Percentiles rank a stretch among this genome's conserved stretches.
Conservation (phyloP, 2,888 invertebrate genomes). For the Urechis unicinctus region DNA sequence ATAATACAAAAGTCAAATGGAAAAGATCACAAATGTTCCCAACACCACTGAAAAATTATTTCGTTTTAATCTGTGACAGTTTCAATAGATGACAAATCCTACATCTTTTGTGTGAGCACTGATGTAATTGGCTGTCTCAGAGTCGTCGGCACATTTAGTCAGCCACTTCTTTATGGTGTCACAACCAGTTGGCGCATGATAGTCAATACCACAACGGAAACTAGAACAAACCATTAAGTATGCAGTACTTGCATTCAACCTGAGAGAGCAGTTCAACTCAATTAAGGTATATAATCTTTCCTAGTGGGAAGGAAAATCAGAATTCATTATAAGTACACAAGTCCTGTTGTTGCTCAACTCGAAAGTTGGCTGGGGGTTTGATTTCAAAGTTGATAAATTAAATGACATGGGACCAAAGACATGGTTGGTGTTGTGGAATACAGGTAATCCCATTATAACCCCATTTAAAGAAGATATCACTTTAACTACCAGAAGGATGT, state of each 20-base stretch:
- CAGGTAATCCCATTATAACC: too few relatives aligned
- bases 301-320: not conserved
- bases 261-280: not conserved
- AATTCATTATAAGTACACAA: not conserved
- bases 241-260: not conserved
- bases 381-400: too few relatives aligned
- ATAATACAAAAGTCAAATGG: not conserved
- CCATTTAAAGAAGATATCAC: too few relatives aligned
- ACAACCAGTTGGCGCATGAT: conserved; percentile 98
- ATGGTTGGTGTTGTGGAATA: too few relatives aligned
- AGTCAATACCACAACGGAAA: conserved; percentile 89
- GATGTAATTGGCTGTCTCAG: conserved; percentile 99
- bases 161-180: conserved; percentile 92
- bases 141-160: conserved; percentile 99
- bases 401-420: too few relatives aligned
- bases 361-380: too few relatives aligned
- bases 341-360: not conserved
- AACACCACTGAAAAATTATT: not conserved
- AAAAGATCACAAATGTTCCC: not conserved
- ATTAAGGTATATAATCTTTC: not conserved
- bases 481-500: conserved; percentile 77
- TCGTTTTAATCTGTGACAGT: too few relatives aligned
- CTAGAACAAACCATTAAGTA: conserved; percentile 45
- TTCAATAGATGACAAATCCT: too few relatives aligned
- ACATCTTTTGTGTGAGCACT: conserved; percentile 94